Percentiles rank a stretch among this genome's conserved stretches.
These are phyloP conservation scores for Pseudomyrmex dendroicus DNA, from an alignment of 1,140 invertebrate genomes.

Conservation along the genomic window DNA sequence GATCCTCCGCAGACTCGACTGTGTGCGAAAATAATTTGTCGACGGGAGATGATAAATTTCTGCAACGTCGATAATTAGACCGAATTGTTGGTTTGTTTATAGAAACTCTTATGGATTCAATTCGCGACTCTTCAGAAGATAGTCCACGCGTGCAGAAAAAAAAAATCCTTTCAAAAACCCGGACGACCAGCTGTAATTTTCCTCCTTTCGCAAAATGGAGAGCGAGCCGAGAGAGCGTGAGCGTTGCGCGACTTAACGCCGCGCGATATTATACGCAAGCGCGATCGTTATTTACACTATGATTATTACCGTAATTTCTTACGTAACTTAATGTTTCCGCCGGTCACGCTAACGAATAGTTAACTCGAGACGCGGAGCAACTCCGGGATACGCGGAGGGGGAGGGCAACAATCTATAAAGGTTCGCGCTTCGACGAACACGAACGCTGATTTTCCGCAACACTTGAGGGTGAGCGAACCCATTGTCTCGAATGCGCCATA, in stretches of 20 bases:
- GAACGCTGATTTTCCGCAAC: constrained; percentile 47
- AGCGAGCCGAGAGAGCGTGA: background rate
- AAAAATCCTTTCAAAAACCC: no score
- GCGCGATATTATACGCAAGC: constrained; percentile 27
- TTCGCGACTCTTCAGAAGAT: no score
- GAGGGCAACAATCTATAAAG: constrained; percentile 26
- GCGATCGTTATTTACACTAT: constrained; percentile 43
- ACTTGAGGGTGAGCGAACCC: constrained; percentile 41
- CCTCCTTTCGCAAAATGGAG: constrained; percentile 29
- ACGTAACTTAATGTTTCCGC: constrained; percentile 41
- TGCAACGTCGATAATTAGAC: no score
- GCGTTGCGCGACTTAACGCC: constrained; percentile 42
- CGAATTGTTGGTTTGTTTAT: no score
- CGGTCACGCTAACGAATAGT: constrained; percentile 51
- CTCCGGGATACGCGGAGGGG: background rate
- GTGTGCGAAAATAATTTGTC: no score
- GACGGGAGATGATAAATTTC: no score
- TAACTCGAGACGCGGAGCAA: constrained; percentile 1
- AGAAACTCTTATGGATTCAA: no score
- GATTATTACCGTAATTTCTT: constrained; percentile 59
- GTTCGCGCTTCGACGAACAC: constrained; percentile 44
- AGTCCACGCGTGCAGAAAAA: no score
- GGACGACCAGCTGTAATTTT: background rate
- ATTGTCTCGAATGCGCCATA: constrained; percentile 17
- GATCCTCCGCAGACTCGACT: no score